These are phyloP conservation scores for Pseudotriccus pelzelni DNA, from an alignment of 2,797 vertebrate species.

Conservation along the genomic window DNA sequence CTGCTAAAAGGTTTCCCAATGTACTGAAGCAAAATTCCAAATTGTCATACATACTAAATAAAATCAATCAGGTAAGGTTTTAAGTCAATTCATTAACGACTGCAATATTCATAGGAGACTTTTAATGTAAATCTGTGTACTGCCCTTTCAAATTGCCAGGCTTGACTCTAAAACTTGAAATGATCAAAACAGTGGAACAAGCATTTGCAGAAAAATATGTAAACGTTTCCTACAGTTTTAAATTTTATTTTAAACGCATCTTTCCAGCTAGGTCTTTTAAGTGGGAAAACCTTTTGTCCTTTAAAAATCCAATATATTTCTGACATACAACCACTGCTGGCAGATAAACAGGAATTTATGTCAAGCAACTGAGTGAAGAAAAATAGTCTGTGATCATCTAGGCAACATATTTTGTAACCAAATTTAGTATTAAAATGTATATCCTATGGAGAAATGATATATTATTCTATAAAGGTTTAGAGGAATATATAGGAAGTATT, in stretches of 20 bases:
- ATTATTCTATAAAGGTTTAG: conserved; percentile 47
- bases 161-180: background rate
- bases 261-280: background rate
- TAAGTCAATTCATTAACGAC: background rate
- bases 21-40: background rate
- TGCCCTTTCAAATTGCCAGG: conserved; percentile 1
- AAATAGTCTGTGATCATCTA: conserved; percentile 26
- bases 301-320: conserved; percentile 34
- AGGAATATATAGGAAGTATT: conserved; percentile 40
- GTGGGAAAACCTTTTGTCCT: background rate
- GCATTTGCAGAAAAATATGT: background rate
- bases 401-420: conserved; percentile 48
- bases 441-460: conserved; percentile 22
- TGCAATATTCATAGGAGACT: conserved; percentile 15
- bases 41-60: background rate
- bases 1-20: background rate
- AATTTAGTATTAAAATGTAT: conserved; percentile 59
- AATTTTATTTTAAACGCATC: background rate
- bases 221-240: background rate
- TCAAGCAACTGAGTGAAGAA: conserved; percentile 3
- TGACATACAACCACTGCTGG: background rate
- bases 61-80: conserved; percentile 6
- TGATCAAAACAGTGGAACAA: background rate
- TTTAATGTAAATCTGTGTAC: background rate
- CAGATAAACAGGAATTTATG: conserved; percentile 60